phyloP scores from a whole-genome alignment of 2,797 vertebrate genomes.

The Neosilurus hyrtlii region DNA sequence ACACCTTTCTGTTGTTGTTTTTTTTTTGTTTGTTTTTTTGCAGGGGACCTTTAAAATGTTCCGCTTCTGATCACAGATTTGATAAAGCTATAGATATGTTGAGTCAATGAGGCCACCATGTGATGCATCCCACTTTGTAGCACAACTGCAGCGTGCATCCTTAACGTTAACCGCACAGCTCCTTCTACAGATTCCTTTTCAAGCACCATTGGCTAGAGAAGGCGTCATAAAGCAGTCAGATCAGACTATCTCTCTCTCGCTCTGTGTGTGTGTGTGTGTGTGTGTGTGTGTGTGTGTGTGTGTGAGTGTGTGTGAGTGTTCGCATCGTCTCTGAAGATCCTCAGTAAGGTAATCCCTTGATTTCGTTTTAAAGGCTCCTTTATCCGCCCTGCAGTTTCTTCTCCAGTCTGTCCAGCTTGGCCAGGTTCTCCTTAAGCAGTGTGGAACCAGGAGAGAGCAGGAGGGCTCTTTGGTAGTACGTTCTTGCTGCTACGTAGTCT shows the following conservation, averaged over 20 bases:
- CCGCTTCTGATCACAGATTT: conserved; percentile 22
- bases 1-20: neutral
- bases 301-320: neutral
- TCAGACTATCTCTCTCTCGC: neutral
- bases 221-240: neutral
- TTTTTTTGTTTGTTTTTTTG: neutral
- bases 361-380: conserved; percentile 36
- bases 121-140: neutral
- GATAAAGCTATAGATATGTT: conserved; percentile 48
- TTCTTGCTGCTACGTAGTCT: conserved; percentile 85
- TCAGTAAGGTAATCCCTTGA: neutral
- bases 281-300: conserved; percentile 2
- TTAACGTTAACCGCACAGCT: conserved; percentile 4
- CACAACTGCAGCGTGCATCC: neutral
- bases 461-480: conserved; percentile 88
- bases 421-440: conserved; percentile 91
- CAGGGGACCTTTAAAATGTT: neutral
- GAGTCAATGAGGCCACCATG: neutral
- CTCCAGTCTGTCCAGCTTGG: conserved; percentile 91
- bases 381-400: conserved; percentile 77
- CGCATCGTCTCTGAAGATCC: neutral
- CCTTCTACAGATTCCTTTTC: conserved; percentile 6
- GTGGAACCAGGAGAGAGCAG: conserved; percentile 87
- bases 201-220: neutral
- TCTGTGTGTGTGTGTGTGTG: too few species aligned